Base-by-base conservation (phyloP, 2,888 invertebrate genomes). In the Phymatocera aterrima region DNA sequence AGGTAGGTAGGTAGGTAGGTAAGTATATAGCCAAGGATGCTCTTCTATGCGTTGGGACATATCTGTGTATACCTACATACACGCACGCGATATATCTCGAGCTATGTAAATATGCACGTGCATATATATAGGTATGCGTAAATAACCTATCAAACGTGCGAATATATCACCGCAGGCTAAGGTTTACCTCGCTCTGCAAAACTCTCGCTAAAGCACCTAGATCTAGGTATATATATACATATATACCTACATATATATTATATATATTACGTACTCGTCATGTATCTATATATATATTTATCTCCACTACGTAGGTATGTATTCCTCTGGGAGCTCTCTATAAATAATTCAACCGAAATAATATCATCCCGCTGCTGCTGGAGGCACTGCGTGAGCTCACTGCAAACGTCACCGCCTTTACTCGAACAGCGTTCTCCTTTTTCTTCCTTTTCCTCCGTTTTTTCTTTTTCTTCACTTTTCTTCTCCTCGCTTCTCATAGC, bases 261-360 rank as follows among this genome's bases (percentile, higher is more conserved):
- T n/a, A 12, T 57, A 12, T 28, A 57, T 15, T 57, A 21, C 28
- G 8, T 57, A 10, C 57, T 57, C 1, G 8, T 43, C 37, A 1
- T 31, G 24, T 57, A 21, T 24, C 2, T 57, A 24, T 57, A 57
- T 12, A 57, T 15, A 12, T 18, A 51, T 18, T 60, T 28, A 6
- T n/a, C n/a, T n/a, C n/a, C 15, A 2, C 28, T 28, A 15, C 28
- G 1, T 24, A 61, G 6, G 12, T 77, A 77, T 80, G 79, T 77
- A 46, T 77, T 54, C 77, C 80, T 65, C 78, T 64, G 65, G 80
- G 78, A 80, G 82, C 79, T 81, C 82, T 87, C 88, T 87, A 89
- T 89, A 89, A 89, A 89, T 89, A 89, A 89, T 89, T 89, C 89
- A 88, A 86, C 84, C 82, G 85, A 88, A 88, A 89, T 87, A 87